phyloP scores from a whole-genome alignment of 2,888 invertebrate species.

The Eupithecia dodoneata region DNA sequence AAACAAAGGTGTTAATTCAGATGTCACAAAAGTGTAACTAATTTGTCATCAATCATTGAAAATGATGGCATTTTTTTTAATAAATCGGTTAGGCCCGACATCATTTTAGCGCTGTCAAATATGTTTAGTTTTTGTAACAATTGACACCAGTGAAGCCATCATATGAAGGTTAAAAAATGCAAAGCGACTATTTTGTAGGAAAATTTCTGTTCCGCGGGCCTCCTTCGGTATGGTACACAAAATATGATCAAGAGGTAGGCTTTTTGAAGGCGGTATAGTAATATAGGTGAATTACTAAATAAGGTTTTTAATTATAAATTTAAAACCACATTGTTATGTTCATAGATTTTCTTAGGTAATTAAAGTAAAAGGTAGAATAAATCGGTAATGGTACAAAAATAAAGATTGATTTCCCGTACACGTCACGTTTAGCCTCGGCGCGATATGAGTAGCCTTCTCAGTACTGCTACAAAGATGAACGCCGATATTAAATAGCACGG shows the following conservation, averaged over 20 bases:
- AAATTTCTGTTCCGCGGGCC: neutral
- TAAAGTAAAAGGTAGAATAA: neutral
- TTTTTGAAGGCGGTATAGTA: neutral
- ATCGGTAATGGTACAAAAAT: neutral
- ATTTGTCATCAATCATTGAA: neutral
- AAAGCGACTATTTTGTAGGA: neutral
- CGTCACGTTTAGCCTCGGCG: neutral
- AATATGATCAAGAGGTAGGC: neutral
- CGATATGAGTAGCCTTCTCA: neutral
- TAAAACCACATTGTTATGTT: neutral
- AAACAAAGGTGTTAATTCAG: neutral
- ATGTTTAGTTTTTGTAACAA: neutral
- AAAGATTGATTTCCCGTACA: neutral
- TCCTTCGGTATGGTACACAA: neutral
- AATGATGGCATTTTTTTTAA: neutral
- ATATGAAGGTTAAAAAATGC: no score
- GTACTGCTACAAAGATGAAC: slow-evolving; percentile 60
- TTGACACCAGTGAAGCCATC: no score
- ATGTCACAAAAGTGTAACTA: neutral
- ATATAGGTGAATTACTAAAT: neutral
- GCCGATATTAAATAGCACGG: slow-evolving; percentile 61
- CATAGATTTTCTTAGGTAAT: neutral
- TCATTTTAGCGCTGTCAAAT: neutral
- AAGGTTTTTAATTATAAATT: neutral
- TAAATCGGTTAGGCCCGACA: neutral